Evolutionary conservation across 37 sponge, comb jelly and placozoan genomes (phyloP).

Genomic region (Ianthella basta): DNA sequence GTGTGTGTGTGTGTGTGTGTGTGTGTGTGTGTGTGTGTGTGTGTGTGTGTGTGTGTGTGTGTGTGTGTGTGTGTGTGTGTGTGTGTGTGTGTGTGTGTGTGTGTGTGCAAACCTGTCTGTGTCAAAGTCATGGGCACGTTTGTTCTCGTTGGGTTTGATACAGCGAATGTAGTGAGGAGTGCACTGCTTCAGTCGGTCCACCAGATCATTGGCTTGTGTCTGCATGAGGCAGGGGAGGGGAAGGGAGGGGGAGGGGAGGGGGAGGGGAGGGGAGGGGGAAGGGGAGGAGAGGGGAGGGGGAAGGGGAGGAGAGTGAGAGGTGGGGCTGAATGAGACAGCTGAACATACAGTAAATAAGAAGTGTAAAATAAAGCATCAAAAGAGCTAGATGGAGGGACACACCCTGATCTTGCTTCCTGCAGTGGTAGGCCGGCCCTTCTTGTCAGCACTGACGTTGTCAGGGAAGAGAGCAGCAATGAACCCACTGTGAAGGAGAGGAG

Average conservation of each 20-base stretch:
- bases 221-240: conserved; percentile 10
- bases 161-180: conserved; percentile 98
- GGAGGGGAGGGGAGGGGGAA: not conserved
- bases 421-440: conserved; percentile 87
- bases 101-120: conserved; percentile 72
- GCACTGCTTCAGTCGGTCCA: conserved; percentile 86
- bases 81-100: too few species aligned
- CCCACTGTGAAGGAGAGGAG: conserved; percentile 37
- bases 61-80: not conserved
- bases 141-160: conserved; percentile 98
- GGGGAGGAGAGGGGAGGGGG: not conserved
- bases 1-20: too few species aligned
- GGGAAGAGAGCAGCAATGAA: conserved; percentile 90
- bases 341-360: not conserved
- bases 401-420: conserved; percentile 87
- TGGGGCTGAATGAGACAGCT: not conserved
- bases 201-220: conserved; percentile 94
- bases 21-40: not conserved
- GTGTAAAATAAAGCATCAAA: not conserved
- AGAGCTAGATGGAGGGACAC: not conserved
- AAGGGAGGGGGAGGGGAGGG: not conserved
- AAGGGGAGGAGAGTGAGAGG: not conserved
- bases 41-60: conserved; percentile 2
- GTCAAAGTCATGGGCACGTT: conserved; percentile 94
- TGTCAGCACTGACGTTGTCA: conserved; percentile 81